Base-by-base conservation (phyloP, 2,113 vertebrate species). In the Corvus hawaiiensis region DNA sequence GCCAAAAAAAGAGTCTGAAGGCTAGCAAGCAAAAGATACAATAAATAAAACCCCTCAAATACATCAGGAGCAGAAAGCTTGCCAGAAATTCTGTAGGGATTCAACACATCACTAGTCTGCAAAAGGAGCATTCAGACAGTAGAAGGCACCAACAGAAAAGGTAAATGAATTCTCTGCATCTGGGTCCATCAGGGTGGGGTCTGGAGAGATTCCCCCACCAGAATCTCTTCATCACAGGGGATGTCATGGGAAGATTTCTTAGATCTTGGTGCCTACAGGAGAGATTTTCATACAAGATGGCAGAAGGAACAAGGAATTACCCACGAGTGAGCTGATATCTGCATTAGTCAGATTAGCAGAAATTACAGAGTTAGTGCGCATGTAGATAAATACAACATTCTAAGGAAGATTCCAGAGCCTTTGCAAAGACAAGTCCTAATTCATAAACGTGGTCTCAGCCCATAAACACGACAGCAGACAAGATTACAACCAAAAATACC, bases 11-110 rank as follows among this genome's bases (percentile, higher is more conserved):
- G 32, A 73, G 28, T 23, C 62, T 56, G 85, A 93, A 79, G 54
- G 55, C 49, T 91, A 82, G 67, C 41, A 87, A 80, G 67, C 32
- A 85, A 94, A 90, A 95, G 54, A 81, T 15, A 69, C 32, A 66
- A 79, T 83, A 96, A 93, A 85, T 93, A 96, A 93, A 89, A 80
- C 22, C 46, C 54, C 54, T 89, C 74, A 76, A 56, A 78, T n/a
- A 43, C 12, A 79, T 55, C 41, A 85, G 63, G 20, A 72, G 24
- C 83, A 88, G 69, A 88, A 96, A 90, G 49, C 58, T 66, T 90
- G 79, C 41, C 88, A 92, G 89, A 72, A 79, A 76, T 75, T 46
- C 66, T 68, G 52, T 11, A 82, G 37, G 37, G 62, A 85, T n/a
- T n/a, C 66, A 90, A 87, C 56, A 52, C 18, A 67, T 51, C 49